A percentile compares a stretch with the other conserved stretches of the same genome.
These are phyloP conservation scores for Lepidochrysops patricia DNA, from an alignment of 2,888 invertebrate genomes.

Conservation along the genomic window DNA sequence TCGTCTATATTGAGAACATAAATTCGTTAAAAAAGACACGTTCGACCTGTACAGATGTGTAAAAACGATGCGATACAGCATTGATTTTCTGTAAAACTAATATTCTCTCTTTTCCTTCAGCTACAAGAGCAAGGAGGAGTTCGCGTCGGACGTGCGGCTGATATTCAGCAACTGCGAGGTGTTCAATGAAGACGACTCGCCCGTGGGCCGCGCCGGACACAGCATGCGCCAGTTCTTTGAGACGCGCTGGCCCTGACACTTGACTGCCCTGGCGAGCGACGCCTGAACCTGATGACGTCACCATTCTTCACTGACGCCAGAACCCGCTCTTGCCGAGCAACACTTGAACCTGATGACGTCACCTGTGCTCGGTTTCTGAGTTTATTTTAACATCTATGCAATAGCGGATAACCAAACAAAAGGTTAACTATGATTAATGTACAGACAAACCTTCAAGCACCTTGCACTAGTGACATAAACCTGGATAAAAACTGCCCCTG, in stretches of 20 bases:
- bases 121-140: constrained; percentile 94
- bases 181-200: constrained; percentile 98
- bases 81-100: too few species aligned
- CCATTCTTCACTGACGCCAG: too few species aligned
- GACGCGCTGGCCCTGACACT: constrained; percentile 84
- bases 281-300: constrained; percentile 3
- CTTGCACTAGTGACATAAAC: neutral
- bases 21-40: too few species aligned
- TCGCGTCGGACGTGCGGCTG: constrained; percentile 91
- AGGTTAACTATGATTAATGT: too few species aligned
- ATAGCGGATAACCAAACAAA: too few species aligned
- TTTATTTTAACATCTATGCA: too few species aligned
- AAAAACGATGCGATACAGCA: too few species aligned
- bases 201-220: constrained; percentile 97
- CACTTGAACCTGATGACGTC: constrained; percentile 5
- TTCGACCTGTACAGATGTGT: too few species aligned
- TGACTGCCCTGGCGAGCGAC: constrained; percentile 24
- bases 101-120: constrained; percentile 59
- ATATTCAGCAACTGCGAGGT: constrained; percentile 98
- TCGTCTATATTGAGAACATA: too few species aligned
- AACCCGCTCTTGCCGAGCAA: constrained; percentile 11
- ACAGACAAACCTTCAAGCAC: too few species aligned
- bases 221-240: constrained; percentile 95
- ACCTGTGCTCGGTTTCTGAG: too few species aligned
- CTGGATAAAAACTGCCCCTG: neutral